These are phyloP conservation scores for Melanogrammus aeglefinus DNA, from an alignment of 2,797 vertebrate species.

Conservation along the genomic window DNA sequence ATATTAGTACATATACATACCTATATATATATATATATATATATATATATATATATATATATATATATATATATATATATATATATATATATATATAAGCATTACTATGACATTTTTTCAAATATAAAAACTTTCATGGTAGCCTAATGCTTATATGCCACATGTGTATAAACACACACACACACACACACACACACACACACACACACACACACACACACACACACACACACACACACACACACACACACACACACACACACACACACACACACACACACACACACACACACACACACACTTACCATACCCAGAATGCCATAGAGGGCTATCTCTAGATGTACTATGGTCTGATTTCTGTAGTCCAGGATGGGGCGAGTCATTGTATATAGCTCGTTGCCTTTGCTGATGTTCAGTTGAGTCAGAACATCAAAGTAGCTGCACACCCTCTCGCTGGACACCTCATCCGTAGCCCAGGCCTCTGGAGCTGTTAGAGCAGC, in stretches of 20 bases:
- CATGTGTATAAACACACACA: background rate
- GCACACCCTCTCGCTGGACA: constrained; percentile 19
- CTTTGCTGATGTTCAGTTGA: constrained; percentile 34
- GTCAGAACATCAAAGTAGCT: constrained; percentile 35
- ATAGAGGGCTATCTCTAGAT: constrained; percentile 16
- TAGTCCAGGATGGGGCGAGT: constrained; percentile 36
- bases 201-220: background rate
- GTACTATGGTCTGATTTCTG: constrained; percentile 27
- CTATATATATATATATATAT: too few species aligned
- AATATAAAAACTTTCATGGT: too few species aligned
- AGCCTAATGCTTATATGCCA: too few species aligned
- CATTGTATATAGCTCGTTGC: constrained; percentile 22
- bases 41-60: too few species aligned
- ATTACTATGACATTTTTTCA: too few species aligned
- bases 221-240: background rate
- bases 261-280: background rate
- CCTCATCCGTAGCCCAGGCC: background rate
- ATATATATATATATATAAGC: too few species aligned
- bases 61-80: too few species aligned
- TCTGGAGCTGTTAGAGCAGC: background rate
- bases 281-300: constrained; percentile 5
- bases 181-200: too few species aligned
- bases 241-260: too few species aligned
- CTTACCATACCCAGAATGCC: constrained; percentile 17
- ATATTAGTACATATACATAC: background rate